Percentiles rank a stretch among this genome's conserved stretches.
Evolutionary conservation across 2,888 invertebrate genomes (phyloP).

Genomic region (Catonia carolina): DNA sequence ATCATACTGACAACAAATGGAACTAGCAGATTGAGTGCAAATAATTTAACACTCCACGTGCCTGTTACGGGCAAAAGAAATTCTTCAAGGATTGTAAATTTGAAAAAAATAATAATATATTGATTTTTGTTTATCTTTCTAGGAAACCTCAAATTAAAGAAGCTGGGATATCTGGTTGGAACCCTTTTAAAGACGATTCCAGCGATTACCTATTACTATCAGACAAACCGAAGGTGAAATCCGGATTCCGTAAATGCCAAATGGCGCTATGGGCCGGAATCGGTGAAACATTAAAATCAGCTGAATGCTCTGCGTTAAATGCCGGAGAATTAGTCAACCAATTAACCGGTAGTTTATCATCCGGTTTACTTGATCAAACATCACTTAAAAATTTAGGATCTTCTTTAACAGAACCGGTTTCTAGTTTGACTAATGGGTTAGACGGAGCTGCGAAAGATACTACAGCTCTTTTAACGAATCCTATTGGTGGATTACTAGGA

Average conservation of each 20-base stretch:
- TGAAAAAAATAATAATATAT: no score
- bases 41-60: no score
- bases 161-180: conserved; percentile 29
- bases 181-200: conserved; percentile 32
- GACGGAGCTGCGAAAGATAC: no score
- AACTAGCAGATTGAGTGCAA: no score
- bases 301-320: conserved; percentile 45
- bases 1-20: no score
- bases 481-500: no score
- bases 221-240: conserved; percentile 44
- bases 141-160: conserved; percentile 29
- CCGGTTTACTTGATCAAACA: neutral
- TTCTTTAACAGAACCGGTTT: no score
- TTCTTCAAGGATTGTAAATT: no score
- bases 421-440: no score
- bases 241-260: conserved; percentile 48
- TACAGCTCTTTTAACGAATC: no score
- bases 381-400: no score
- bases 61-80: no score
- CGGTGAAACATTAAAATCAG: conserved; percentile 50
- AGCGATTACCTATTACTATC: conserved; percentile 49
- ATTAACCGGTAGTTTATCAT: neutral
- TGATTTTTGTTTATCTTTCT: neutral
- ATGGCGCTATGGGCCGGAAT: conserved; percentile 63
- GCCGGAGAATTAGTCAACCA: conserved; percentile 20